Percentiles rank a stretch among this genome's conserved stretches.
Evolutionary conservation across 1,140 invertebrate species (phyloP).

Genomic region (Drosophila watanabei): DNA sequence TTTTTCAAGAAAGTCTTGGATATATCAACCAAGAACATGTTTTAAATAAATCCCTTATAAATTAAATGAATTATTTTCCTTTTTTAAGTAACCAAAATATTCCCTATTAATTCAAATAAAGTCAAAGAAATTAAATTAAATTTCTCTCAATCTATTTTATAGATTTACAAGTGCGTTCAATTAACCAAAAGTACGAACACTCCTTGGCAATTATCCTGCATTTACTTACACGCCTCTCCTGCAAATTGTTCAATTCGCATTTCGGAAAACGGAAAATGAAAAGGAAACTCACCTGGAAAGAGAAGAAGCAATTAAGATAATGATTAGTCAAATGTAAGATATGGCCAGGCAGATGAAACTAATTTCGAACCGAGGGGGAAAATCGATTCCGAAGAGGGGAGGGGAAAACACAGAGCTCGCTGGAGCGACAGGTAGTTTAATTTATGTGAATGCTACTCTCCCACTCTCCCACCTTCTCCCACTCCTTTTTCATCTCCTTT

Average conservation of each 20-base stretch:
- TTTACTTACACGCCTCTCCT: constrained; percentile 29
- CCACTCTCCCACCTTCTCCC: constrained; percentile 1
- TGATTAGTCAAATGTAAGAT: constrained; percentile 67
- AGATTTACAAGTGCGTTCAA: constrained; percentile 43
- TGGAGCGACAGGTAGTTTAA: constrained; percentile 82
- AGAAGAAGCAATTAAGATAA: constrained; percentile 54
- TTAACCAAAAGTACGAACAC: constrained; percentile 31
- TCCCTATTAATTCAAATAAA: neutral
- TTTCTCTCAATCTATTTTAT: neutral
- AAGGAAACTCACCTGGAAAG: constrained; percentile 70
- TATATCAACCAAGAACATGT: neutral
- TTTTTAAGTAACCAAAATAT: neutral
- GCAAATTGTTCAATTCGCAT: constrained; percentile 27
- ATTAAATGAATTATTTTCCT: neutral
- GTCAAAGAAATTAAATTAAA: neutral
- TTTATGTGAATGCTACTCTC: constrained; percentile 65
- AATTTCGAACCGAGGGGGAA: constrained; percentile 47
- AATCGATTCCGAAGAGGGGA: neutral
- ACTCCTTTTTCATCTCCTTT: constrained; percentile 8
- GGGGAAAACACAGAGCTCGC: constrained; percentile 19
- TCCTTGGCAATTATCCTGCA: constrained; percentile 8
- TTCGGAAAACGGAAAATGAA: neutral
- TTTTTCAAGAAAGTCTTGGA: neutral
- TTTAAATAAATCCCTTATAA: neutral
- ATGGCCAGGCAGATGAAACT: constrained; percentile 58